Evolutionary conservation across 2,797 vertebrate genomes (phyloP).

Genomic region (Vultur gryphus): DNA sequence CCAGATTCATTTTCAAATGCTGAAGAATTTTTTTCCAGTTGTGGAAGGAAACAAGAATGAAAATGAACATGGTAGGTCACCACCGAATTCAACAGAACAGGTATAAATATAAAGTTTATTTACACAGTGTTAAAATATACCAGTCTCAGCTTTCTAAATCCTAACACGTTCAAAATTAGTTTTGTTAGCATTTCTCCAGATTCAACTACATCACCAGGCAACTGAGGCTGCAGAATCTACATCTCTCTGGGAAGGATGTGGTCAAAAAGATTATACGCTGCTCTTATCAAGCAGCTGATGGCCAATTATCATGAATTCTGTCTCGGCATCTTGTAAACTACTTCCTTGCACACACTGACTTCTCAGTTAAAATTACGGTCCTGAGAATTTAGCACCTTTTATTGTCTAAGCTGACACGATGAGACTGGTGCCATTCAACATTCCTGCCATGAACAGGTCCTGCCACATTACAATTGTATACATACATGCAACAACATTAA

Average conservation of each 20-base stretch:
- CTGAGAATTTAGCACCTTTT: neutral
- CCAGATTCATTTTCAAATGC: neutral
- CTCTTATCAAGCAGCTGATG: neutral
- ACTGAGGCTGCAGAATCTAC: neutral
- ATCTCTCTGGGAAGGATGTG: neutral
- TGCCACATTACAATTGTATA: fast-evolving
- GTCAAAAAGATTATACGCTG: neutral
- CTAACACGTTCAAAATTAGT: fast-evolving
- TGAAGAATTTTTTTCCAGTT: neutral
- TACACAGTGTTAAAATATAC: neutral
- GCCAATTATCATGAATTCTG: neutral
- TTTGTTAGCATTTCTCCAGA: neutral
- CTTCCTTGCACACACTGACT: neutral
- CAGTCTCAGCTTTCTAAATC: neutral
- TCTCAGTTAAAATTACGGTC: neutral
- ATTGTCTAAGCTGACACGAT: neutral
- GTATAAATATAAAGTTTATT: neutral
- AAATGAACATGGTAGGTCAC: neutral
- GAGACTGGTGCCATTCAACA: neutral
- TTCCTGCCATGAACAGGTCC: neutral
- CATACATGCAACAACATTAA: neutral
- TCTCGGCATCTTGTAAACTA: neutral
- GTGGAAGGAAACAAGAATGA: neutral
- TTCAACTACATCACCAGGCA: neutral
- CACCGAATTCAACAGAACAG: neutral